Percentiles rank a stretch among this genome's conserved stretches.
Evolutionary conservation across 2,888 invertebrate species (phyloP).

Genomic region (Drosophila meridiana): DNA sequence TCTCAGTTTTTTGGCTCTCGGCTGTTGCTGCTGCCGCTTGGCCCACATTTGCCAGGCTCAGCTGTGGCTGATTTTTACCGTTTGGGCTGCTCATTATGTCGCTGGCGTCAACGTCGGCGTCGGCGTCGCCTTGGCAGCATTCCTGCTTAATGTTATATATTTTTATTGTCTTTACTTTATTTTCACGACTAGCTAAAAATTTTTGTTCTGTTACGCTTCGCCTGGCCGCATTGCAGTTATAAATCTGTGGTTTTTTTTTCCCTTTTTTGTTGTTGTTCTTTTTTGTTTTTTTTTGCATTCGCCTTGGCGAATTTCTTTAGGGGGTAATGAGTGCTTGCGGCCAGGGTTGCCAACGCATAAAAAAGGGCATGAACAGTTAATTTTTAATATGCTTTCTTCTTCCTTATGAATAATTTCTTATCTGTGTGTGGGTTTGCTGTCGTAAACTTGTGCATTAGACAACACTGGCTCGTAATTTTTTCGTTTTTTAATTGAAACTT

Average conservation of each 20-base stretch:
- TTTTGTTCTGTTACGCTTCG: slow-evolving; percentile 51
- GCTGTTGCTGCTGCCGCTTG: slow-evolving; percentile 36
- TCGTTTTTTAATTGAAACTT: background rate
- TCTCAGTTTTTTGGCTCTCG: slow-evolving; percentile 29
- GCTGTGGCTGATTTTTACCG: slow-evolving; percentile 61
- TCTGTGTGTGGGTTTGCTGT: background rate
- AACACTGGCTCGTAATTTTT: background rate
- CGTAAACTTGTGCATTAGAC: background rate
- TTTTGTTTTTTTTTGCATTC: slow-evolving; percentile 42
- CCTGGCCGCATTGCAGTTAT: slow-evolving; percentile 75
- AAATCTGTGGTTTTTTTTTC: slow-evolving; percentile 58
- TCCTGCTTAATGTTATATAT: slow-evolving; percentile 62
- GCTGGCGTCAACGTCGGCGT: slow-evolving; percentile 19
- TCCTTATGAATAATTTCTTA: slow-evolving; percentile 2
- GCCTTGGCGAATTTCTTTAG: slow-evolving; percentile 60
- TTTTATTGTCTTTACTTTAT: slow-evolving; percentile 69
- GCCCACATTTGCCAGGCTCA: slow-evolving; percentile 69
- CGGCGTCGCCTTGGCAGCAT: slow-evolving; percentile 47
- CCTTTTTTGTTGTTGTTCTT: background rate
- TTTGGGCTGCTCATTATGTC: slow-evolving; percentile 66
- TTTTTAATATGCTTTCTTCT: background rate
- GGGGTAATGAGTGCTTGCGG: slow-evolving; percentile 22
- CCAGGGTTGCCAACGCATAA: slow-evolving; percentile 6
- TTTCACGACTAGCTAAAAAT: slow-evolving; percentile 57
- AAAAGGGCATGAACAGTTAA: slow-evolving; percentile 6